Evolutionary conservation across 2,888 invertebrate genomes (phyloP), one percentile per base, ranked within the genome.

Genomic region (Choreutis nemorana): DNA sequence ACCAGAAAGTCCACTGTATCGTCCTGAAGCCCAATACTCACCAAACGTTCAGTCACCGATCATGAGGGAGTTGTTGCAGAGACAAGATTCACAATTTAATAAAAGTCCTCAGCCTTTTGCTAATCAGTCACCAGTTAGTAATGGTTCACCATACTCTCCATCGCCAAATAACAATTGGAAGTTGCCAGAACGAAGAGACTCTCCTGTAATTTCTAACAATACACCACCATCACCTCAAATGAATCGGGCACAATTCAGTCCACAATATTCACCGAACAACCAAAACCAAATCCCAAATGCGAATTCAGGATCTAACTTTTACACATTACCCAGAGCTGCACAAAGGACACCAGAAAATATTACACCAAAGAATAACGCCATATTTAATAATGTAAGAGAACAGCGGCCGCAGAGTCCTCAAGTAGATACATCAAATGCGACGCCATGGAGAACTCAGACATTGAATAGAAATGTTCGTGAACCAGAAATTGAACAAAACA

Each of bases 41-140:
- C 65, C 73, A 4, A 60, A 47, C 25, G 35, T 50, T 4, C 64
- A 65, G 36, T 59, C 59, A 0, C 71, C 63, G 4, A 75, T 64
- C 7, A 37, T 34, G n/a, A 58, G 78, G 41, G 78, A 78, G 40
- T 22, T 67, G 10, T 46, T 80, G 33, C 66, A 67, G 41, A 55
- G 79, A 28, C 80, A 80, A 44, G 80, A 80, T 36, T 80, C 79
- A 16, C 80, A 77, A 44, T 80, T 79, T 32, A 80, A 80, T 40
- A 78, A 77, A 36, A 80, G 78, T 34, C 79, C 80, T 24, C 75
- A 75, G 31, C 80, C 80, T 4, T 80, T 63, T 40, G 51, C 49
- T 6, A 63, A 58, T 13, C 64, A 68, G 37, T 60, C 68, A 6
- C 66, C 77, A 14, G 26, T 60, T 15, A 56, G 46, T 30, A 71